Evolutionary conservation across 1,140 invertebrate species (phyloP).

Genomic region (Drosophila serrata): DNA sequence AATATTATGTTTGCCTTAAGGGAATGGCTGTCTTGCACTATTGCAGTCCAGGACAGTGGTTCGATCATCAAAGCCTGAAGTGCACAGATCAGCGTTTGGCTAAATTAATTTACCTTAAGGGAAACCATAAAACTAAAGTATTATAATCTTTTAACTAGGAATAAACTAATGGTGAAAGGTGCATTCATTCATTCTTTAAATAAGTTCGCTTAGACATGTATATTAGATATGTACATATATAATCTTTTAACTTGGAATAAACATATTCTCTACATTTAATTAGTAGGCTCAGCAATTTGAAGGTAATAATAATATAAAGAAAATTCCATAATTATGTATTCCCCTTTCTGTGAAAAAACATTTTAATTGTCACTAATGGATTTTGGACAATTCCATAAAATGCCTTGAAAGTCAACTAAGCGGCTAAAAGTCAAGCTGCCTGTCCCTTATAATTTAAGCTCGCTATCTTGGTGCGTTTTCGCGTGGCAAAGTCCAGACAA

Average conservation of each 20-base stretch:
- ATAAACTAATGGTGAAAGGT: slow-evolving; percentile 30
- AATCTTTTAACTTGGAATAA: slow-evolving; percentile 3
- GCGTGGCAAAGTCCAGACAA: slow-evolving; percentile 28
- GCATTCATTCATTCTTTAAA: no score
- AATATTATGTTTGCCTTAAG: slow-evolving; percentile 52
- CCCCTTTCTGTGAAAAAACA: not conserved
- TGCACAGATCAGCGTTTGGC: slow-evolving; percentile 37
- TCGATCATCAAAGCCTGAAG: slow-evolving; percentile 36
- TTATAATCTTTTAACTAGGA: slow-evolving; percentile 6
- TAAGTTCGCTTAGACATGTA: no score
- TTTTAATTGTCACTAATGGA: not conserved
- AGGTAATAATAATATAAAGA: not conserved
- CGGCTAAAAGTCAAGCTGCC: slow-evolving; percentile 18
- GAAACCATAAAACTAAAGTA: not conserved
- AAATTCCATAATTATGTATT: not conserved
- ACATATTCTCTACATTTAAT: not conserved
- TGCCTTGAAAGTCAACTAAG: not conserved
- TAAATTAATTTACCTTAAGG: slow-evolving; percentile 12
- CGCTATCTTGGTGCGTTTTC: slow-evolving; percentile 36
- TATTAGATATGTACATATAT: no score
- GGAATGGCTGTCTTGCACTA: slow-evolving; percentile 41
- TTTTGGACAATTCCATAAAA: not conserved
- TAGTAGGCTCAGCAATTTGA: no score
- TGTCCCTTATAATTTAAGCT: slow-evolving; percentile 32
- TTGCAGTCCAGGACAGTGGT: slow-evolving; percentile 54